A percentile compares a stretch with the other conserved stretches of the same genome.
These are phyloP conservation scores for Acropternis orthonyx DNA, from an alignment of 2,797 vertebrate species.

Conservation along the genomic window DNA sequence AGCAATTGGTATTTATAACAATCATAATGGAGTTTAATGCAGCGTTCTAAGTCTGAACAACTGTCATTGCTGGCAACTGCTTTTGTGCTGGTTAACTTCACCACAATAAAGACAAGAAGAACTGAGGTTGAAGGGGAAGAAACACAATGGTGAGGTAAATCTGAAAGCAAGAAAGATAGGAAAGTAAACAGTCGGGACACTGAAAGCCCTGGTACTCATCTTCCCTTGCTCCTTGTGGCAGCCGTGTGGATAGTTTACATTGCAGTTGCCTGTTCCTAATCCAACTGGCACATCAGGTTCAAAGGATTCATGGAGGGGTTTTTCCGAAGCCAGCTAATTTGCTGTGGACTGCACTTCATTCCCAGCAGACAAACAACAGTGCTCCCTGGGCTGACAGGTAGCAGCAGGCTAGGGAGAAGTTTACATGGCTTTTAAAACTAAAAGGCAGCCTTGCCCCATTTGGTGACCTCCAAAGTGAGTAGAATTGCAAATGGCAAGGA, in stretches of 20 bases:
- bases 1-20: not conserved
- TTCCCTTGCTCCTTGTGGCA: not conserved
- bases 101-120: not conserved
- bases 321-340: conserved; percentile 14
- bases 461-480: conserved; percentile 41
- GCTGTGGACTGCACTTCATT: not conserved
- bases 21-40: not conserved
- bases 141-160: not conserved
- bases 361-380: not conserved
- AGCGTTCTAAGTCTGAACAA: not conserved
- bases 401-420: conserved; percentile 10
- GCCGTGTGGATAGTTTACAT: not conserved
- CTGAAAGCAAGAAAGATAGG: not conserved
- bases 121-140: not conserved
- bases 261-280: not conserved
- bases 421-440: conserved; percentile 40
- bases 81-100: not conserved
- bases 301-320: not conserved
- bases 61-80: not conserved
- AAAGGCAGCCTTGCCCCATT: conserved; percentile 45
- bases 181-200: not conserved
- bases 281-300: not conserved
- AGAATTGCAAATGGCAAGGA: conserved; percentile 55
- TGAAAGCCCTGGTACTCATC: not conserved
- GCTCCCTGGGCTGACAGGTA: not conserved